Conservation (phyloP, 2,113 vertebrate species). For the Tragelaphus imberbis region DNA sequence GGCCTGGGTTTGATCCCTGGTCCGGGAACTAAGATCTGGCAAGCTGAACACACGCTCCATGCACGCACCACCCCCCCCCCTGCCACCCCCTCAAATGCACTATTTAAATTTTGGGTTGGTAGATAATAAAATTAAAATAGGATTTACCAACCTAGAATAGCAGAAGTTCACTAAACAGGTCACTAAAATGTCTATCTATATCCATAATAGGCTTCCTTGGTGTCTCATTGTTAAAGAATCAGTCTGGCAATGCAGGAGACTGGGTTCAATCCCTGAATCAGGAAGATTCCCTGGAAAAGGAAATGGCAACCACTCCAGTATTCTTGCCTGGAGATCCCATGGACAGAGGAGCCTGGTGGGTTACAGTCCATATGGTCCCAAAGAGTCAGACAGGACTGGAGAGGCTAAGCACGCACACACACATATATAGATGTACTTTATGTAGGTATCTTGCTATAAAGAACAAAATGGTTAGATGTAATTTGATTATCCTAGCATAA, state of each 20-base stretch:
- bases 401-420: accelerated
- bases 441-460: neutral
- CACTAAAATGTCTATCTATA: neutral
- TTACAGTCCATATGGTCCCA: neutral
- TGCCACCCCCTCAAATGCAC: neutral
- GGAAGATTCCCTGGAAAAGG: neutral
- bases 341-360: neutral
- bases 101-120: neutral
- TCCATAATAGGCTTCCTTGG: neutral
- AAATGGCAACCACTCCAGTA: neutral
- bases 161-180: neutral
- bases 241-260: neutral
- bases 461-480: neutral
- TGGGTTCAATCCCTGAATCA: neutral
- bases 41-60: neutral
- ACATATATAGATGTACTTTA: neutral
- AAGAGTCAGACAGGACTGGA: neutral
- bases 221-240: neutral
- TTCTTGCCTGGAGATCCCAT: neutral
- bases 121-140: neutral
- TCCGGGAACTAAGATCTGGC: neutral
- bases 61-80: accelerated
- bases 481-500: neutral
- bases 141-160: neutral
- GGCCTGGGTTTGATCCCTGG: neutral